Percentiles rank a stretch among this genome's conserved stretches.
Conservation (phyloP, 2,888 invertebrate species). For the Petrolisthes cinctipes region DNA sequence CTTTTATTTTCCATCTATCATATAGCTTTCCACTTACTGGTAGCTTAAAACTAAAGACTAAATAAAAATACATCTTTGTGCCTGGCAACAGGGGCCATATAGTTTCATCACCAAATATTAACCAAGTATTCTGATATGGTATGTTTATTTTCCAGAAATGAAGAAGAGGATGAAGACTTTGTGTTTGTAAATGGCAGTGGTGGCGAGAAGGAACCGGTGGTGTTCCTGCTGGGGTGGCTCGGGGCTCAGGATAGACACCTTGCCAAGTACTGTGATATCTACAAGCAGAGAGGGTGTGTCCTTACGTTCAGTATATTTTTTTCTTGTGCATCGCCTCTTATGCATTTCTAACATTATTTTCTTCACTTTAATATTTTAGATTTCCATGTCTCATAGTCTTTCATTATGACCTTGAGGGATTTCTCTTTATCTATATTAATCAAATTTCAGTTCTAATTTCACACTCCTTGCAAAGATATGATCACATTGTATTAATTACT, state of each 20-base stretch:
- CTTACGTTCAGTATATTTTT: neutral
- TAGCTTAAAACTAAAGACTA: too few species aligned
- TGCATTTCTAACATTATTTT: neutral
- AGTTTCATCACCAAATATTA: too few species aligned
- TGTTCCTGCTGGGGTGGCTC: constrained; percentile 83
- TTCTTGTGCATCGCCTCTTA: neutral
- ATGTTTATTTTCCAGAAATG: constrained; percentile 25
- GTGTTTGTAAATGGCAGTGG: constrained; percentile 71
- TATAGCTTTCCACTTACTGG: too few species aligned
- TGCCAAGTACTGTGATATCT: constrained; percentile 83
- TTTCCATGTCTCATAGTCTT: neutral
- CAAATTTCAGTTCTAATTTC: too few species aligned
- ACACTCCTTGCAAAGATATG: too few species aligned
- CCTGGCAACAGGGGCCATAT: too few species aligned
- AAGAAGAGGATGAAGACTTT: constrained; percentile 70
- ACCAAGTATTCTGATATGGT: neutral
- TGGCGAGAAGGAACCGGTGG: constrained; percentile 74
- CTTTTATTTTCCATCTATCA: too few species aligned
- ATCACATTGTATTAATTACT: too few species aligned
- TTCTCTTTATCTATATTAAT: too few species aligned
- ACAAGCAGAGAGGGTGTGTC: constrained; percentile 77
- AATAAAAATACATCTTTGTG: too few species aligned
- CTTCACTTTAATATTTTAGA: neutral
- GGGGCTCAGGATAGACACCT: constrained; percentile 83
- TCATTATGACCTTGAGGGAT: neutral